Percentiles rank a stretch among this genome's conserved stretches.
Conservation (phyloP, 2,113 vertebrate genomes). For the Centropus bengalensis region DNA sequence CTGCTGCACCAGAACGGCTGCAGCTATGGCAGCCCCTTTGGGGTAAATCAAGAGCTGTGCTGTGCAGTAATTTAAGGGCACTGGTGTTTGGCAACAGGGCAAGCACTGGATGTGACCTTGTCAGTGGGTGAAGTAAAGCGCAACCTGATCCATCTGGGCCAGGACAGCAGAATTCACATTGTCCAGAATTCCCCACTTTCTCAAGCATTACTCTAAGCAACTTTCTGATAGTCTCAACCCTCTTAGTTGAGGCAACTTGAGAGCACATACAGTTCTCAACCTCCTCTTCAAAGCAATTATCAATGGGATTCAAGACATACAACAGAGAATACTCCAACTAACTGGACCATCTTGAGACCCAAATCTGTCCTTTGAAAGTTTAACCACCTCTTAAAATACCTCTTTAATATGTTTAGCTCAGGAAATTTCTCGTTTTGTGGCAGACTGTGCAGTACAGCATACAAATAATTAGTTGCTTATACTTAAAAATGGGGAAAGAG, state of each 20-base stretch:
- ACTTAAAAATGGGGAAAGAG: background rate
- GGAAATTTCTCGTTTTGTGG: background rate
- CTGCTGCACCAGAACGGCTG: background rate
- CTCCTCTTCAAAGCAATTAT: background rate
- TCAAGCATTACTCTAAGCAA: background rate
- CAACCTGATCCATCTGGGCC: fast-evolving
- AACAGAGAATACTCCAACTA: background rate
- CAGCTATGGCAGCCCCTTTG: background rate
- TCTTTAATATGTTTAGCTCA: background rate
- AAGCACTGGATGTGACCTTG: background rate
- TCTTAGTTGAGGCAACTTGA: background rate
- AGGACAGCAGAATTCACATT: background rate
- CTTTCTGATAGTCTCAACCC: background rate
- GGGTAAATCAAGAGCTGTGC: background rate
- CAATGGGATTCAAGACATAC: fast-evolving
- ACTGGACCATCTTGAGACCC: background rate
- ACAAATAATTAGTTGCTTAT: background rate
- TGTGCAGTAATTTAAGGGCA: background rate
- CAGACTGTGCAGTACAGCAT: background rate
- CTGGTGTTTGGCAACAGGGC: background rate
- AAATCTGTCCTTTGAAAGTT: background rate
- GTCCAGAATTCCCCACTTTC: background rate
- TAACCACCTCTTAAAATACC: background rate
- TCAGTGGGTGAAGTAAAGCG: background rate
- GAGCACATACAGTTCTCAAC: background rate